Evolutionary conservation across 2,888 invertebrate genomes (phyloP), one percentile per base, ranked within the genome.

Genomic region (Strigamia maritima): DNA sequence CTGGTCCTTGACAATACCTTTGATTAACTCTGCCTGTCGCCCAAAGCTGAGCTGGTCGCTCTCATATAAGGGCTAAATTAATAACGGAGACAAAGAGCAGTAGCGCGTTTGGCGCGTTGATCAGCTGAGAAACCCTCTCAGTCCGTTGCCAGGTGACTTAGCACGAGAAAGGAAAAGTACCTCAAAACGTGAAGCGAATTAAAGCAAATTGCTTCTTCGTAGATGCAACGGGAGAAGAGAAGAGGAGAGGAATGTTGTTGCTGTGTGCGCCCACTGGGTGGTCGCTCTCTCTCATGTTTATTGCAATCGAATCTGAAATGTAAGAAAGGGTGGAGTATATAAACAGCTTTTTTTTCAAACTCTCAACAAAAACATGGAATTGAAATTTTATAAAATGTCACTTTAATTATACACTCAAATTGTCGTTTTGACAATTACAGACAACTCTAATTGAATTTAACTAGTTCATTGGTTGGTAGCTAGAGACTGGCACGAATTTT

Each of bases 21-120:
- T 65, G 60, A 65, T 65, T 65, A 65, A 65, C 60, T 65, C 60
- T 65, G 60, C 24, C 35, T 65, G 60, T 65, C 60, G 60, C 60
- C 60, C 60, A 65, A 65, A 65, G 60, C 60, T 65, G 22, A 65
- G 60, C 60, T 65, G 60, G 44, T 24, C 60, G 24, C 60, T 10
- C 24, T 24, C 60, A 65, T 7, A 65, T 22, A 14, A 65, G 22
- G 22, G 24, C 60, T 4, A 65, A 65, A 65, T 65, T 65, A 65
- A 65, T 65, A 65, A 65, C 60, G 22, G 60, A 24, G 22, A 65
- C 60, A 65, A 65, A 24, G 60, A 65, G 60, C 35, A 24, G 60
- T 4, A 24, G 22, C 19, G 22, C 19, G n/a, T n/a, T n/a, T n/a
- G 35, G 3, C 35, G 35, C 35, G 35, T 35, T 35, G 35, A 35